Conservation (phyloP, 1,140 invertebrate genomes). For the Stegodyphus mimosarum region DNA sequence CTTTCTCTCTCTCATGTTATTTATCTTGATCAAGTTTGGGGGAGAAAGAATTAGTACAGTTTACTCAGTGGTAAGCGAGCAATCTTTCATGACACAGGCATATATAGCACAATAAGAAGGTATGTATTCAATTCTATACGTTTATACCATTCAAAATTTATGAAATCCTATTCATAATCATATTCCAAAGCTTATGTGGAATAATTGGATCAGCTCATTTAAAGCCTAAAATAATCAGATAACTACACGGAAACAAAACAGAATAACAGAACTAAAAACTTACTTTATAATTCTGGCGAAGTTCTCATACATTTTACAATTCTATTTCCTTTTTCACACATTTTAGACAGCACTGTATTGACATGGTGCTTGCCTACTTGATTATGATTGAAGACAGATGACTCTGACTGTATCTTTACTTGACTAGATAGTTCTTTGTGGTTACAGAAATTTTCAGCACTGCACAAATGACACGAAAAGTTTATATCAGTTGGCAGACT, state of each 20-base stretch:
- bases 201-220: background rate
- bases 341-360: slow-evolving; percentile 5
- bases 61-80: too few relatives aligned
- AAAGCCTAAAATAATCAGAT: background rate
- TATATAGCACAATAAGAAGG: background rate
- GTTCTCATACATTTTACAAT: slow-evolving; percentile 51
- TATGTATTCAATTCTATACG: background rate
- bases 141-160: background rate
- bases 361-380: background rate
- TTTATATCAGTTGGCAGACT: background rate
- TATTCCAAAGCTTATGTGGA: background rate
- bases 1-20: too few relatives aligned
- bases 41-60: too few relatives aligned
- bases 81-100: too few relatives aligned
- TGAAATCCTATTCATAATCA: background rate
- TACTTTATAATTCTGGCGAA: slow-evolving; percentile 19
- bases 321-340: slow-evolving; percentile 46
- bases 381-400: background rate
- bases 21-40: too few relatives aligned
- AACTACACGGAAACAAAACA: background rate
- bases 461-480: slow-evolving; percentile 11
- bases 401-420: slow-evolving; percentile 3
- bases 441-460: background rate
- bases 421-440: slow-evolving; percentile 45
- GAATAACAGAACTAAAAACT: background rate